Base-by-base conservation (phyloP, 35 echinoderm and acorn worm genomes). In the Ptychodera flava region DNA sequence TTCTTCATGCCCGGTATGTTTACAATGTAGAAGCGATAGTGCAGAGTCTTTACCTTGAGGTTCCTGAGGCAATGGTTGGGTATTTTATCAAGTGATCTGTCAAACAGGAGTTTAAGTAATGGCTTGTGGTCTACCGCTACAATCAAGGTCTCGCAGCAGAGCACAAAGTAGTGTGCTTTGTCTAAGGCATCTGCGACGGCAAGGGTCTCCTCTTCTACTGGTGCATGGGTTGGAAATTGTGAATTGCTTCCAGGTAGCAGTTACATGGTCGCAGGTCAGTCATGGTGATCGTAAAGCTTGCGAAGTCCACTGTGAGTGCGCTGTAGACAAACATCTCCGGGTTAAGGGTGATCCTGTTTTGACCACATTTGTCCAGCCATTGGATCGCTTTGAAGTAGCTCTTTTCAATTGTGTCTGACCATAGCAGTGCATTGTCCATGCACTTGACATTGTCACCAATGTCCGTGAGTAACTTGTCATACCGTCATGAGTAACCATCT, bases 91-190 rank as follows among this genome's bases (percentile, higher is more conserved):
- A n/a, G n/a, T n/a, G n/a, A n/a, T n/a, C n/a, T n/a, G n/a, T n/a
- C 33, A 36, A 89, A 77, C 16, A 91, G 90, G 1, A 86, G 85
- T 35, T 92, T 83, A 45, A 83, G 90, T n/a, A n/a, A n/a, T n/a
- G n/a, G n/a, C n/a, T n/a, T n/a, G n/a, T n/a, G n/a, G n/a, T n/a
- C n/a, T n/a, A 88, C 80, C 12, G 52, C 86, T 14, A 92, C 78
- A 37, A 88, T 91, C 33, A 91, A 79, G 85, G 86, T 77, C 0
- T 77, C 1, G 31, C 91, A 88, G 36, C 91, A 80, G 0, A 88
- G 35, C 0, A 85, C 82, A n/a, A n/a, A n/a, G n/a, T n/a, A n/a
- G n/a, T n/a, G n/a, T n/a, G n/a, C n/a, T n/a, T n/a, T n/a, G n/a
- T n/a, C n/a, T n/a, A n/a, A n/a, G n/a, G n/a, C n/a, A n/a, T n/a